Conservation (phyloP, 2,113 vertebrate genomes). For the Motacilla alba region DNA sequence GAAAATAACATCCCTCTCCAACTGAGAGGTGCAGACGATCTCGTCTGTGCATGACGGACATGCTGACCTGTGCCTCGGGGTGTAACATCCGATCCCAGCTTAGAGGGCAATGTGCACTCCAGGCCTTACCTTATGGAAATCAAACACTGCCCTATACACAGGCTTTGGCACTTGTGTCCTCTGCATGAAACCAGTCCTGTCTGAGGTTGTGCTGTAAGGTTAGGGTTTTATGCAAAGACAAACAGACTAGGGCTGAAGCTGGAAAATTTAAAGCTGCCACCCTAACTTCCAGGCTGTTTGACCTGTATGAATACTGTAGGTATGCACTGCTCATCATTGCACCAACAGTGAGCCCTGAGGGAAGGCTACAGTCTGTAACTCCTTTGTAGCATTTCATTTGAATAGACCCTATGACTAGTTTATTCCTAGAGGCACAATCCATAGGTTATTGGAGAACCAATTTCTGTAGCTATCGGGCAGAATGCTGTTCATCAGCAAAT, state of each 20-base stretch:
- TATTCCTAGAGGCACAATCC: not conserved
- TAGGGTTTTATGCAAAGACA: not conserved
- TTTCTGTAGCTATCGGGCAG: not conserved
- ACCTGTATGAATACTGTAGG: not conserved
- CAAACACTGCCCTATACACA: not conserved
- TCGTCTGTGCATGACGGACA: constrained; percentile 27
- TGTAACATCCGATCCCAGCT: constrained; percentile 23
- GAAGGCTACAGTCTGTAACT: not conserved
- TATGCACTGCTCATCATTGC: not conserved
- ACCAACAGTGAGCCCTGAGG: not conserved
- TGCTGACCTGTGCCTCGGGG: constrained; percentile 54
- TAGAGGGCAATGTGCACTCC: not conserved
- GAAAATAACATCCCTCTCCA: constrained; percentile 69
- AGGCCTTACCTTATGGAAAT: not conserved
- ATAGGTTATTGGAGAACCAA: not conserved
- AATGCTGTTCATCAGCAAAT: not conserved
- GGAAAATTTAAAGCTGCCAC: not conserved
- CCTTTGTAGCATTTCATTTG: not conserved
- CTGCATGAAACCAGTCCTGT: not conserved
- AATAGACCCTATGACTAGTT: not conserved
- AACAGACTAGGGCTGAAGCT: not conserved
- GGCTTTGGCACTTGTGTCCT: not conserved
- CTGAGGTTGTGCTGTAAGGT: not conserved
- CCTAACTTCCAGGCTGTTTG: not conserved
- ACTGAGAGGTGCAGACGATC: constrained; percentile 28